Conservation (phyloP, 35 echinoderm and acorn worm genomes). For the Heliocidaris tuberculata region DNA sequence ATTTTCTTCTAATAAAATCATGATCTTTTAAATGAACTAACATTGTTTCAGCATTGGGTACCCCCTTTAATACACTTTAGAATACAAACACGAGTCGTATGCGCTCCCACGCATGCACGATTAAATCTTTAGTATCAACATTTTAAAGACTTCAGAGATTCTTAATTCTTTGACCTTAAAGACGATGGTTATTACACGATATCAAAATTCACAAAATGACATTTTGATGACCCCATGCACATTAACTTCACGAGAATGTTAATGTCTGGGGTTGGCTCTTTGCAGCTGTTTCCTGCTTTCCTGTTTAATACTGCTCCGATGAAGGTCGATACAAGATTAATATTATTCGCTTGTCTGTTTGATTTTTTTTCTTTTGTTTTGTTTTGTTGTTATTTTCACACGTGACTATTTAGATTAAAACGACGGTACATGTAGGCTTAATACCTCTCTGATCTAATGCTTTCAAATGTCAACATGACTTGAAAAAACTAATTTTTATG, state of each 20-base stretch:
- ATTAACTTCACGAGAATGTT: not conserved
- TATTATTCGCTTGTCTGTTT: too few species aligned
- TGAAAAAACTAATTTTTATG: too few species aligned
- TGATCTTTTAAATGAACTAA: too few species aligned
- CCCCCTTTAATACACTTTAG: not conserved
- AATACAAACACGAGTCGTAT: not conserved
- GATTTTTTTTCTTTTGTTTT: too few species aligned
- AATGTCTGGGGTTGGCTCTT: not conserved
- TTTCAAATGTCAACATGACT: too few species aligned
- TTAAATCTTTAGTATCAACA: not conserved
- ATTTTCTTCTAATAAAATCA: too few species aligned
- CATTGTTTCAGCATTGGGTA: too few species aligned
- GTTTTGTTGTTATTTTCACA: too few species aligned
- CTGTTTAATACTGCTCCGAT: not conserved
- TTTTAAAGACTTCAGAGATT: not conserved
- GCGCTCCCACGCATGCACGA: not conserved
- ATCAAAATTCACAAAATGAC: not conserved
- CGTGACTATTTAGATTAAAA: too few species aligned
- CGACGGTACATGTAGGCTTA: too few species aligned
- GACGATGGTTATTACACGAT: not conserved
- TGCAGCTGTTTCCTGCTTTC: not conserved
- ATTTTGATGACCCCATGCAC: not conserved
- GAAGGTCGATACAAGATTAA: not conserved
- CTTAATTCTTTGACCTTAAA: not conserved
- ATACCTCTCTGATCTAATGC: too few species aligned